Conservation (phyloP, 2,888 invertebrate species). For the Diaperis boleti region DNA sequence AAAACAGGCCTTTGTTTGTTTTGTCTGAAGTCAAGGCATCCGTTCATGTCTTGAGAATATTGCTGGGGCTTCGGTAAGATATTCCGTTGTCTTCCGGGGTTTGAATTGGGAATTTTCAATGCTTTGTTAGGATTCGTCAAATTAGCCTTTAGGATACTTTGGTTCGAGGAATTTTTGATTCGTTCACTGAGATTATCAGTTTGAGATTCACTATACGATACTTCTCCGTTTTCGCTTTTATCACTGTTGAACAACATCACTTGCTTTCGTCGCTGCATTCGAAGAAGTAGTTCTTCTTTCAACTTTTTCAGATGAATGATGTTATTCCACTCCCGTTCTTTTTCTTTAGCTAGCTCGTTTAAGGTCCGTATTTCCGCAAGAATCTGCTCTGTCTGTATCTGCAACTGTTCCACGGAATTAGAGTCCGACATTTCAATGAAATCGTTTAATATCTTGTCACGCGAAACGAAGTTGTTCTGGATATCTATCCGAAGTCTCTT, state of each 20-base stretch:
- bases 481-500: conserved; percentile 61
- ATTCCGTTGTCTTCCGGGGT: conserved; percentile 52
- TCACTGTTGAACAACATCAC: conserved; percentile 65
- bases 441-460: conserved; percentile 73
- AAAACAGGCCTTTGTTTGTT: conserved; percentile 80
- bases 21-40: conserved; percentile 69
- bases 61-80: conserved; percentile 68
- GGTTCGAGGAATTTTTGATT: conserved; percentile 45
- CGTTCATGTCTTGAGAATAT: conserved; percentile 67
- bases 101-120: conserved; percentile 47
- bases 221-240: conserved; percentile 52
- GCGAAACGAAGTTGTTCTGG: conserved; percentile 63
- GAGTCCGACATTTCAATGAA: conserved; percentile 75
- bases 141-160: conserved; percentile 56
- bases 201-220: conserved; percentile 50
- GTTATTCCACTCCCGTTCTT: conserved; percentile 90
- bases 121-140: conserved; percentile 45
- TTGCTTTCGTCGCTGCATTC: conserved; percentile 79
- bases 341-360: conserved; percentile 80
- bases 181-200: conserved; percentile 46
- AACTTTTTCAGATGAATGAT: conserved; percentile 85
- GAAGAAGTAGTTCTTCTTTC: conserved; percentile 83
- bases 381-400: conserved; percentile 75
- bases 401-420: conserved; percentile 73
- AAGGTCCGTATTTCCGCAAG: conserved; percentile 77